Evolutionary conservation across 1,140 invertebrate species (phyloP), one percentile per base, ranked within the genome.

Genomic region (Papilio xuthus): DNA sequence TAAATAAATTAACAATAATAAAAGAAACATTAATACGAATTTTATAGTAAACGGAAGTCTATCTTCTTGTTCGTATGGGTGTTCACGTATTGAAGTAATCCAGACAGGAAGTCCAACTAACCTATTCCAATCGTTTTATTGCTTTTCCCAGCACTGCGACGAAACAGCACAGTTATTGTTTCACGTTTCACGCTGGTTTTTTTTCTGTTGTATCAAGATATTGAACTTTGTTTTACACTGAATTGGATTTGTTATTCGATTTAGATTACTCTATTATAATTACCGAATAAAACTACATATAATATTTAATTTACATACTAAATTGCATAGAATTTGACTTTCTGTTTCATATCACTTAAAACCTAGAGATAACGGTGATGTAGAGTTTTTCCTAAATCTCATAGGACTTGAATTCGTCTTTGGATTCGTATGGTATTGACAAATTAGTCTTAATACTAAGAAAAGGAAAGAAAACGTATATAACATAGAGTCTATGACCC

Each of bases 91-190:
- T 26, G 60, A 67, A 32, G 23, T 67, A 67, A 67, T 67, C 84
- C 82, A 60, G 50, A 79, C 77, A n/a, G 69, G 79, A 86, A 88
- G 85, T 86, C 60, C 60, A 32, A 84, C 84, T 86, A 86, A 87
- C 84, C 86, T 87, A 87, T 88, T 86, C 81, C 86, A 75, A 82
- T 77, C 82, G 79, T 89, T 90, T 88, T 89, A 89, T 89, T 89
- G 86, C 60, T 88, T 78, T 83, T 80, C 81, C 81, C 82, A 82
- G 83, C 77, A 86, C 85, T 85, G 86, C 77, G 87, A 86, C 86
- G 87, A 86, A 89, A 87, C 88, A 87, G 82, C 84, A 77, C 84
- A 86, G 87, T 89, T 89, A 87, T 86, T 86, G 87, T 88, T 86
- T 83, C 86, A 82, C 85, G 85, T 87, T 84, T 82, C 83, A 80